Percentiles rank a stretch among this genome's conserved stretches.
phyloP scores from a whole-genome alignment of 2,888 invertebrate genomes.

The Tachina lurida region DNA sequence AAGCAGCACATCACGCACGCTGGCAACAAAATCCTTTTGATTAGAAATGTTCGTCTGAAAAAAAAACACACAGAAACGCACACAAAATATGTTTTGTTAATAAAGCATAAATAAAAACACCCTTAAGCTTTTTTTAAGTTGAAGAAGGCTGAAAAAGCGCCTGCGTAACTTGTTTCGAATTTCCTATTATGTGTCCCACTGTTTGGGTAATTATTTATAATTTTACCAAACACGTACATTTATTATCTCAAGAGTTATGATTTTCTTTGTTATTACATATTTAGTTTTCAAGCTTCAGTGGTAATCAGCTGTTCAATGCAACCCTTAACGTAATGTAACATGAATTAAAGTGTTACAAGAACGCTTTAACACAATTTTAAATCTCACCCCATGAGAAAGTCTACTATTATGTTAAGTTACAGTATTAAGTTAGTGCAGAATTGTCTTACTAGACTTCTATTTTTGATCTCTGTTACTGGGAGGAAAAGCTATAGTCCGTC shows the following conservation, averaged over 20 bases:
- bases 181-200: constrained; percentile 13
- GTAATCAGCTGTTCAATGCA: constrained; percentile 39
- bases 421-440: too few relatives aligned
- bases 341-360: neutral
- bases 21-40: constrained; percentile 46
- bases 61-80: constrained; percentile 20
- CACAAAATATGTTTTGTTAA: constrained; percentile 43
- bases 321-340: constrained; percentile 12
- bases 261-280: neutral
- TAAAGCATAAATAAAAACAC: neutral
- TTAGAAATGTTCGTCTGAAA: constrained; percentile 18
- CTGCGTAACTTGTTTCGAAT: constrained; percentile 36
- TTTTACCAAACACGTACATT: constrained; percentile 45
- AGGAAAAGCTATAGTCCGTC: too few relatives aligned
- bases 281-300: constrained; percentile 11
- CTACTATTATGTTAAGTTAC: too few relatives aligned
- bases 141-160: constrained; percentile 46
- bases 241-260: neutral
- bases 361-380: too few relatives aligned
- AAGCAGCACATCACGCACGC: constrained; percentile 18
- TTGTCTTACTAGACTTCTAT: too few relatives aligned
- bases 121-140: constrained; percentile 12
- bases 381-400: too few relatives aligned
- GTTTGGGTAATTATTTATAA: constrained; percentile 29
- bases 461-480: too few relatives aligned